Evolutionary conservation across 2,888 invertebrate species (phyloP).

Genomic region (Clostera curtula): DNA sequence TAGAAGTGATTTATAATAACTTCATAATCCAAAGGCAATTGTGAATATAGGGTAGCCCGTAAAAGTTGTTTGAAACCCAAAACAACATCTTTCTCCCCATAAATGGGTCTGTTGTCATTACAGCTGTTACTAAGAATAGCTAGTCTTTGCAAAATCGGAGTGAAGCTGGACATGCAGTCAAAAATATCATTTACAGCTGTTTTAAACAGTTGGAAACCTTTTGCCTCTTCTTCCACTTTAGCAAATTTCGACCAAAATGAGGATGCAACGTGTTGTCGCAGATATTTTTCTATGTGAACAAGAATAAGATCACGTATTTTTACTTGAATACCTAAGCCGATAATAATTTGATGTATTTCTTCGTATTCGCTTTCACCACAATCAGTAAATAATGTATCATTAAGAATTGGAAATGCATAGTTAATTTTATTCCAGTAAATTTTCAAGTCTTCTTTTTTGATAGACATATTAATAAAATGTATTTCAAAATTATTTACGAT

Average conservation of each 20-base stretch:
- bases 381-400: slow-evolving; percentile 48
- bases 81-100: slow-evolving; percentile 70
- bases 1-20: slow-evolving; percentile 84
- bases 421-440: slow-evolving; percentile 61
- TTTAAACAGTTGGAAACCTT: slow-evolving; percentile 79
- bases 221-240: slow-evolving; percentile 63
- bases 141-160: slow-evolving; percentile 72
- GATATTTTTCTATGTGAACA: slow-evolving; percentile 72
- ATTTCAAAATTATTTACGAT: not conserved
- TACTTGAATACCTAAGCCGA: slow-evolving; percentile 48
- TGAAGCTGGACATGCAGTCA: slow-evolving; percentile 69
- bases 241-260: slow-evolving; percentile 80
- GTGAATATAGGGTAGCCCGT: slow-evolving; percentile 79
- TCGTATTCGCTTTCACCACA: slow-evolving; percentile 54
- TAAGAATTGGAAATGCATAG: slow-evolving; percentile 64
- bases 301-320: slow-evolving; percentile 59
- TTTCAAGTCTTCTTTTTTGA: slow-evolving; percentile 47
- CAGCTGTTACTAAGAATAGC: slow-evolving; percentile 65
- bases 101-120: slow-evolving; percentile 60
- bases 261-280: slow-evolving; percentile 76
- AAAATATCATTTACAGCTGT: slow-evolving; percentile 79
- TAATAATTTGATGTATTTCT: slow-evolving; percentile 55
- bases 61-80: slow-evolving; percentile 78
- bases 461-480: slow-evolving; percentile 31
- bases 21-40: slow-evolving; percentile 81